A percentile compares a stretch with the other conserved stretches of the same genome.
Evolutionary conservation across 2,888 invertebrate genomes (phyloP).

Genomic region (Pemphredon lugubris): DNA sequence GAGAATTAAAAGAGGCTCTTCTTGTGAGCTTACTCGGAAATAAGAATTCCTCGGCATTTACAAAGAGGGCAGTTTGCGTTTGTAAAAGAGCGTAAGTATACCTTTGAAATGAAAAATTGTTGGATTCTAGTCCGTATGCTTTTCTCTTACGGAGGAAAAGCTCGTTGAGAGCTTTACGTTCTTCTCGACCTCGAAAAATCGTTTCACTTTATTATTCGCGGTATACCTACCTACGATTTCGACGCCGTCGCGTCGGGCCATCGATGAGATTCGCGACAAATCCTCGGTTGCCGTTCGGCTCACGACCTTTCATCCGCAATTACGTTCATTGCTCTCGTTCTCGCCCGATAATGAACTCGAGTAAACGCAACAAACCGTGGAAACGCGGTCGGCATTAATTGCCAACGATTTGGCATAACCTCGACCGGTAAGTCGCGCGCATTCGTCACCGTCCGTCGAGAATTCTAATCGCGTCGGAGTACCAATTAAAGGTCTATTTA

Average conservation of each 20-base stretch:
- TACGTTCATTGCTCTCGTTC: slow-evolving; percentile 69
- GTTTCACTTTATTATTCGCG: neutral
- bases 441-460: slow-evolving; percentile 26
- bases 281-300: slow-evolving; percentile 10
- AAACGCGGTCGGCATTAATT: slow-evolving; percentile 69
- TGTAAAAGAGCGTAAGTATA: slow-evolving; percentile 29
- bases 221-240: too few relatives aligned
- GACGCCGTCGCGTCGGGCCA: neutral
- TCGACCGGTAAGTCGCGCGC: slow-evolving; percentile 32
- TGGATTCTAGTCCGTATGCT: slow-evolving; percentile 15
- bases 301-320: slow-evolving; percentile 67
- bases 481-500: neutral
- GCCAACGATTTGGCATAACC: slow-evolving; percentile 61
- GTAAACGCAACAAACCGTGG: slow-evolving; percentile 64
- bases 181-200: slow-evolving; percentile 1
- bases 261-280: slow-evolving; percentile 26
- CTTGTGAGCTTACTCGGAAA: slow-evolving; percentile 45
- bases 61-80: slow-evolving; percentile 42
- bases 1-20: slow-evolving; percentile 55
- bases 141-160: slow-evolving; percentile 21
- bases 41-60: slow-evolving; percentile 59
- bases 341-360: slow-evolving; percentile 63
- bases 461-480: slow-evolving; percentile 23
- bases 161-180: slow-evolving; percentile 11
- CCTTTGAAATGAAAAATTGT: slow-evolving; percentile 46